Evolutionary conservation across 92 coral and sea anemone species (phyloP).

Genomic region (Palythoa grandiflora): DNA sequence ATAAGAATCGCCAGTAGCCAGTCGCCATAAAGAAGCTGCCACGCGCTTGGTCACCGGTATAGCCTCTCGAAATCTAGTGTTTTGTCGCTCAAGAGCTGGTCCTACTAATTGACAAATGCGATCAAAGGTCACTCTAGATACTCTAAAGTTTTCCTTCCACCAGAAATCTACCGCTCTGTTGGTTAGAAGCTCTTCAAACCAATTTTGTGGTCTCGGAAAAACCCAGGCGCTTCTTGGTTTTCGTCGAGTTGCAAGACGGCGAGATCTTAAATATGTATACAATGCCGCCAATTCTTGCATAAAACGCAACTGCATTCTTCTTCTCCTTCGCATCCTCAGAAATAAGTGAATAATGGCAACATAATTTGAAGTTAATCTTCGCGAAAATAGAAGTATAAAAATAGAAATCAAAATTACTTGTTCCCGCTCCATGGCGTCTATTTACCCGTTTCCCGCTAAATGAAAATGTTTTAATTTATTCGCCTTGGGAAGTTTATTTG

Average conservation of each 20-base stretch:
- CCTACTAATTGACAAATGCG: slow-evolving; percentile 30
- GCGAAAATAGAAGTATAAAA: slow-evolving; percentile 64
- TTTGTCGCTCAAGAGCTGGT: slow-evolving; percentile 39
- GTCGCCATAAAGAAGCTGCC: slow-evolving; percentile 59
- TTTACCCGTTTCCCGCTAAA: slow-evolving; percentile 63
- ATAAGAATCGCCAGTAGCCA: slow-evolving; percentile 61
- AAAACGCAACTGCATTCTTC: slow-evolving; percentile 59
- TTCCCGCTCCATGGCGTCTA: slow-evolving; percentile 62
- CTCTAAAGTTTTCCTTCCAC: slow-evolving; percentile 41
- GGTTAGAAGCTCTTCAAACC: slow-evolving; percentile 22
- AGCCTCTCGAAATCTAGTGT: slow-evolving; percentile 34
- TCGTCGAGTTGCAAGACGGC: slow-evolving; percentile 47
- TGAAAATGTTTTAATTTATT: slow-evolving; percentile 61
- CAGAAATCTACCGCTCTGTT: slow-evolving; percentile 30
- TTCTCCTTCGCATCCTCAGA: slow-evolving; percentile 64
- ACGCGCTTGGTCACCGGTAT: slow-evolving; percentile 61
- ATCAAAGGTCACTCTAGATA: slow-evolving; percentile 33
- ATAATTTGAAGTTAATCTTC: slow-evolving; percentile 57
- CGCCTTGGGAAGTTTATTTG: slow-evolving; percentile 60
- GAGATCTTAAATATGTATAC: slow-evolving; percentile 58
- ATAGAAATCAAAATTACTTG: slow-evolving; percentile 66
- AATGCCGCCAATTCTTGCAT: slow-evolving; percentile 59
- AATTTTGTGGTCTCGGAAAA: slow-evolving; percentile 31
- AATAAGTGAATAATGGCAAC: slow-evolving; percentile 58
- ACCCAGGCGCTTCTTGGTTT: slow-evolving; percentile 42